These are phyloP conservation scores for Tiliacea citrago DNA, from an alignment of 2,888 invertebrate species.

Conservation along the genomic window DNA sequence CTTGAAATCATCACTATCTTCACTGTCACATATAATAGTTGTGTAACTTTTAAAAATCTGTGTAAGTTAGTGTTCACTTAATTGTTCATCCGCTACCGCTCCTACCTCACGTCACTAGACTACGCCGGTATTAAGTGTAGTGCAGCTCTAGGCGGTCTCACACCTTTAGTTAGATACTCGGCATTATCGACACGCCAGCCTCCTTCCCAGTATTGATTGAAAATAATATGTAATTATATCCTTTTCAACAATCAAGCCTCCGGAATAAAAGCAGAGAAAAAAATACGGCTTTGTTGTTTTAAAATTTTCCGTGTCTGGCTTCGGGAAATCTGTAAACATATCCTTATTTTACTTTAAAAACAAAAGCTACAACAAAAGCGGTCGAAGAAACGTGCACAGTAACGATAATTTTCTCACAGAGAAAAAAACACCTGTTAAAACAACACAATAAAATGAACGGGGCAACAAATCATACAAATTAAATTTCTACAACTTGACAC, in stretches of 20 bases:
- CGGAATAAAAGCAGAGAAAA: constrained; percentile 28
- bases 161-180: constrained; percentile 72
- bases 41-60: no score
- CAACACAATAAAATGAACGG: constrained; percentile 36
- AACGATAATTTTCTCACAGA: constrained; percentile 30
- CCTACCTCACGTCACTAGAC: constrained; percentile 7
- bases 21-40: no score
- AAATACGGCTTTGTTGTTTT: constrained; percentile 23
- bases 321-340: constrained; percentile 38
- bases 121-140: constrained; percentile 31
- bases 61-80: not conserved
- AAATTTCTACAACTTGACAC: constrained; percentile 50
- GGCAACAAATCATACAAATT: constrained; percentile 55
- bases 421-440: constrained; percentile 15
- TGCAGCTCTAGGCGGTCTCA: constrained; percentile 74
- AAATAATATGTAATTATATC: constrained; percentile 63
- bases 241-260: constrained; percentile 32
- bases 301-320: constrained; percentile 33
- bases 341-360: not conserved
- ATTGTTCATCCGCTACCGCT: constrained; percentile 51
- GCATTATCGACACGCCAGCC: constrained; percentile 66
- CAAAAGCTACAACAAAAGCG: not conserved
- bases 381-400: not conserved
- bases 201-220: constrained; percentile 58
- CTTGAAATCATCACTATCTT: no score